Evolutionary conservation across 2,888 invertebrate species (phyloP).

Genomic region (Helicoverpa assulta): DNA sequence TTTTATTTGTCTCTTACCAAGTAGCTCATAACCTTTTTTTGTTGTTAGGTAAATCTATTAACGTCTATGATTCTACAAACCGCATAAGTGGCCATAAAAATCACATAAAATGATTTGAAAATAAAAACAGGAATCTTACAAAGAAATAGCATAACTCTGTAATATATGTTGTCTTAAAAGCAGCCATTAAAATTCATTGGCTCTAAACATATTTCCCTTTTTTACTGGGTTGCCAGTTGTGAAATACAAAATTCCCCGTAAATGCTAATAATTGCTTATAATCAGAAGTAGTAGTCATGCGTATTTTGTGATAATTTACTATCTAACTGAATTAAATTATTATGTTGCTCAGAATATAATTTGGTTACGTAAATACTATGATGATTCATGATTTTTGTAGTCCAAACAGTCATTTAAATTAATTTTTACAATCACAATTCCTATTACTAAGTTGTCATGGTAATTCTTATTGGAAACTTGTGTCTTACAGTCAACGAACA

Average conservation of each 20-base stretch:
- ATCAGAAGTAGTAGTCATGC: too few relatives aligned
- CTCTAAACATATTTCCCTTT: constrained; percentile 77
- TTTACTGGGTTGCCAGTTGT: constrained; percentile 60
- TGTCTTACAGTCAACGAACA: neutral
- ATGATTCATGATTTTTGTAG: too few relatives aligned
- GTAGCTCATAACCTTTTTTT: too few relatives aligned
- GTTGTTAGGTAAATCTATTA: neutral
- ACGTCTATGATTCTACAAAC: constrained; percentile 48
- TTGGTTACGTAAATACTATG: too few relatives aligned
- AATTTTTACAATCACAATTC: too few relatives aligned
- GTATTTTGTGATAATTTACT: too few relatives aligned
- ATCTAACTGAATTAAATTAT: too few relatives aligned
- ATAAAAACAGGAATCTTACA: constrained; percentile 66
- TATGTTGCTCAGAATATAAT: too few relatives aligned
- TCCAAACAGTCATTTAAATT: too few relatives aligned
- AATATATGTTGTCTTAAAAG: constrained; percentile 71
- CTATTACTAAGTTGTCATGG: too few relatives aligned
- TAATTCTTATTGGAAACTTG: neutral
- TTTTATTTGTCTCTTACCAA: too few relatives aligned
- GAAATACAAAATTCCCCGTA: constrained; percentile 23
- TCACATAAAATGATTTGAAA: constrained; percentile 68
- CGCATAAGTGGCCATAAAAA: constrained; percentile 63
- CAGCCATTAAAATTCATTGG: constrained; percentile 84
- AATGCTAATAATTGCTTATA: too few relatives aligned
- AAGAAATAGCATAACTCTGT: constrained; percentile 65